Conservation (phyloP, 2,888 invertebrate species). For the Perithous albicinctus region DNA sequence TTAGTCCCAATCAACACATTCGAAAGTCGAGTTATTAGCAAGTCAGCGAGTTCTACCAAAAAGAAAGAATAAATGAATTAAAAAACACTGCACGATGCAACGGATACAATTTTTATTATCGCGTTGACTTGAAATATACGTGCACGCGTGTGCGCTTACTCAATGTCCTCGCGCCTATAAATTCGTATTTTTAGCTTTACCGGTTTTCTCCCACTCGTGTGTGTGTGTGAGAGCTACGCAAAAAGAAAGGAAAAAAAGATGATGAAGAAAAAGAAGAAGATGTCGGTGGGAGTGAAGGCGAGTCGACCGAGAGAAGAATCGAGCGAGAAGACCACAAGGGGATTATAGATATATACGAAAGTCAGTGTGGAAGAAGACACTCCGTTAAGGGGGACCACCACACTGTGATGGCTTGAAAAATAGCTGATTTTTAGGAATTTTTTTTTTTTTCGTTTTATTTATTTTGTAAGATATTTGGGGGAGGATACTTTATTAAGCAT, state of each 20-base stretch:
- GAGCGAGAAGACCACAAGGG: constrained; percentile 8
- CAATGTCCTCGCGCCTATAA: constrained; percentile 62
- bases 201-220: constrained; percentile 62
- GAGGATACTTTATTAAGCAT: too few relatives aligned
- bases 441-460: too few relatives aligned
- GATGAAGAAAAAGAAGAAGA: constrained; percentile 2
- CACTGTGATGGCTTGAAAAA: too few relatives aligned
- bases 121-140: constrained; percentile 18
- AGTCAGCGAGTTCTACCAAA: background rate
- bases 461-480: too few relatives aligned
- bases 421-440: too few relatives aligned
- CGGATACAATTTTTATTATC: constrained; percentile 19
- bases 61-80: background rate
- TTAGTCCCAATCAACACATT: constrained; percentile 47
- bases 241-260: background rate
- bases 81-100: constrained; percentile 16
- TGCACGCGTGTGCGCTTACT: constrained; percentile 6
- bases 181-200: constrained; percentile 72
- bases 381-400: too few relatives aligned
- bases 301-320: constrained; percentile 8
- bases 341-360: constrained; percentile 7
- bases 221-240: constrained; percentile 9
- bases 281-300: constrained; percentile 6
- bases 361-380: constrained; percentile 23
- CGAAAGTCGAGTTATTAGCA: background rate